These are phyloP conservation scores for Choreutis nemorana DNA, from an alignment of 2,888 invertebrate species.

Conservation along the genomic window DNA sequence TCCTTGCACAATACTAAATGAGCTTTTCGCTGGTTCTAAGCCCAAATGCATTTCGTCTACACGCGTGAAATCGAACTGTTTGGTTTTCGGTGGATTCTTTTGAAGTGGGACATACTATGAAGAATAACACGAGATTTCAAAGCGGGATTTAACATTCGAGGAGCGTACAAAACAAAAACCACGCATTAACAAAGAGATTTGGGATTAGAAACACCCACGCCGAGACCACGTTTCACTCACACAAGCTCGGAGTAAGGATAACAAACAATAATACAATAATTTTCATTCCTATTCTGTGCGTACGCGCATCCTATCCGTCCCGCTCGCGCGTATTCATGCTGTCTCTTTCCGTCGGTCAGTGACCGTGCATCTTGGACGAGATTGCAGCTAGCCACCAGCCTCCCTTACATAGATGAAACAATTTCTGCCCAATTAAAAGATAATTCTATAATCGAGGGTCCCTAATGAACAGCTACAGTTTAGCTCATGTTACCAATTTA, in stretches of 20 bases:
- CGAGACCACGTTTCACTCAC: slow-evolving; percentile 1
- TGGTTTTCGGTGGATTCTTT: too few relatives aligned
- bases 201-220: slow-evolving; percentile 31
- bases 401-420: slow-evolving; percentile 52
- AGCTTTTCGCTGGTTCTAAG: too few relatives aligned
- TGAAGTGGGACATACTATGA: too few relatives aligned
- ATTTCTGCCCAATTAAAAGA: slow-evolving; percentile 57
- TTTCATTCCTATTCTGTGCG: slow-evolving; percentile 63
- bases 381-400: slow-evolving; percentile 64
- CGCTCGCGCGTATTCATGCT: slow-evolving; percentile 30
- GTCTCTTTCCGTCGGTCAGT: slow-evolving; percentile 48
- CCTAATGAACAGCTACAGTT: slow-evolving; percentile 5
- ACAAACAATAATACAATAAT: slow-evolving; percentile 57
- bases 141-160: slow-evolving; percentile 33
- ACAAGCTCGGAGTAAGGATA: slow-evolving; percentile 24
- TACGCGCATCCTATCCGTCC: slow-evolving; percentile 52
- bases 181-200: slow-evolving; percentile 38
- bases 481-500: neutral
- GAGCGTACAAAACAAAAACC: slow-evolving; percentile 22
- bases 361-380: slow-evolving; percentile 60
- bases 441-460: slow-evolving; percentile 25
- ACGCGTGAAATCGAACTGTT: too few relatives aligned
- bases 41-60: too few relatives aligned
- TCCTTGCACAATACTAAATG: too few relatives aligned
- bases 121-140: too few relatives aligned